Evolutionary conservation across 1,140 invertebrate species (phyloP), one percentile per base, ranked within the genome.

Genomic region (Eciton burchellii): DNA sequence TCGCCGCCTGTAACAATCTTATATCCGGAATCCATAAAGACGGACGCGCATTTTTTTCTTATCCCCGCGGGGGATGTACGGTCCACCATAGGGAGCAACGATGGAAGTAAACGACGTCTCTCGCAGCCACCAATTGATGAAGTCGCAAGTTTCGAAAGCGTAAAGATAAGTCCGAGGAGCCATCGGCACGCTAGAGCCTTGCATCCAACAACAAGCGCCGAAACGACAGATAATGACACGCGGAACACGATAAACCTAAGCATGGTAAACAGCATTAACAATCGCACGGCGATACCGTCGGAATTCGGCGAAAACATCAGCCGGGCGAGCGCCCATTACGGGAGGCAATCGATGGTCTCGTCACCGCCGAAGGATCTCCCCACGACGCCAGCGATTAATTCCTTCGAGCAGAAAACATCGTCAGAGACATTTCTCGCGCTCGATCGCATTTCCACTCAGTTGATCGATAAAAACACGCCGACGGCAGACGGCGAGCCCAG

Each of bases 381-480:
- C 74, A 49, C 81, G 57, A 85, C 73, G 82, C 59, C 21, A 26
- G 57, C 35, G 19, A 49, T 29, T 60, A 57, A 77, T 71, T 73
- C 41, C 12, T 71, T 59, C 56, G 26, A 71, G 84, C 59, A 62
- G 84, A 86, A 86, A 86, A 82, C 65, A 35, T 62, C 24, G 57
- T 86, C 57, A 86, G 65, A 74, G 52, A 54, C 45, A 70, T 43
- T 45, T 62, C 52, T 86, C 54, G 82, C 85, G 52, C 79, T 21
- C 85, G 84, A 86, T 86, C 19, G 79, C 68, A 72, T 70, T 71
- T 76, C 71, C 72, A 82, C 24, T 86, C 57, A 21, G 26, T 63
- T 71, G 65, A 86, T 47, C 71, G 74, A 83, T 85, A 82, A 86
- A 86, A 85, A 86, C 72, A 52, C 63, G 70, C 43, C 52, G 47